A percentile compares a stretch with the other conserved stretches of the same genome.
Evolutionary conservation across 1,140 invertebrate species (phyloP).

Genomic region (Ceratina japonica): DNA sequence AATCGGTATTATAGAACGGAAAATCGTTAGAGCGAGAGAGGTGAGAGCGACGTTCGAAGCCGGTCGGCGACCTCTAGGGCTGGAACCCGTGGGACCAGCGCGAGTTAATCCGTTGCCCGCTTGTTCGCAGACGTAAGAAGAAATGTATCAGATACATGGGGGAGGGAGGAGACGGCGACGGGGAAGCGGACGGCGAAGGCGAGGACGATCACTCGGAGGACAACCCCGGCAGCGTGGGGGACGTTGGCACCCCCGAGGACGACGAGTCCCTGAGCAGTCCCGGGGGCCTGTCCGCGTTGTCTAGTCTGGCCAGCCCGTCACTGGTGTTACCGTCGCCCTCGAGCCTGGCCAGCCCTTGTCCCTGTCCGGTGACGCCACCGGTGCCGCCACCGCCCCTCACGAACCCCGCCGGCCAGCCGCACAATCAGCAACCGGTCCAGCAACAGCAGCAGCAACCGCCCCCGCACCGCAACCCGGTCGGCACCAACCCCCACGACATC

Average conservation of each 20-base stretch:
- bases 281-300: constrained; percentile 87
- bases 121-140: constrained; percentile 94
- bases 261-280: constrained; percentile 89
- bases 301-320: constrained; percentile 88
- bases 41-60: constrained; percentile 9
- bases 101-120: constrained; percentile 24
- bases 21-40: not conserved
- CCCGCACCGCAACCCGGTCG: constrained; percentile 87
- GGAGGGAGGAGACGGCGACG: constrained; percentile 84
- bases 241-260: constrained; percentile 84
- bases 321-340: constrained; percentile 84
- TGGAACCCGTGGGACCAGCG: not conserved
- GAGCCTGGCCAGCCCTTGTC: constrained; percentile 84
- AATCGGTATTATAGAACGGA: not conserved
- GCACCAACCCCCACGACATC: constrained; percentile 93
- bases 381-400: constrained; percentile 75
- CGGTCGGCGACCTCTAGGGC: not conserved
- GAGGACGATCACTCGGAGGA: constrained; percentile 88
- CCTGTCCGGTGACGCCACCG: constrained; percentile 77
- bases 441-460: constrained; percentile 77
- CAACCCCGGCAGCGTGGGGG: constrained; percentile 88
- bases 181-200: constrained; percentile 83
- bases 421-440: constrained; percentile 52
- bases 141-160: constrained; percentile 97
- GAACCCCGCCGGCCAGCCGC: constrained; percentile 66